Evolutionary conservation across 2,888 invertebrate genomes (phyloP).

Genomic region (Cosmia trapezina): DNA sequence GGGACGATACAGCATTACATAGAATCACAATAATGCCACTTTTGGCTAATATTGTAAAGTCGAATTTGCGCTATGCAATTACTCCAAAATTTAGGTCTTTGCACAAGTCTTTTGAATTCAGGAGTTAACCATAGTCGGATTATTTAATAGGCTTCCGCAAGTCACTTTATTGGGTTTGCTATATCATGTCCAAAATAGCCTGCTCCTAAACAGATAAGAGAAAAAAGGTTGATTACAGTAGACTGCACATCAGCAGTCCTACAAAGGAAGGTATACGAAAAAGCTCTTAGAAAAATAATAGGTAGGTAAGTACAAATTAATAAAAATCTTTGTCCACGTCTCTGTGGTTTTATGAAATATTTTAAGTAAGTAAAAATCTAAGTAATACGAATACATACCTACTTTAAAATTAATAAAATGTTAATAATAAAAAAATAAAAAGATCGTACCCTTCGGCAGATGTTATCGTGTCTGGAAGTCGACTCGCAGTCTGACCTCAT

Average conservation of each 20-base stretch:
- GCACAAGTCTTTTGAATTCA: conserved; percentile 17
- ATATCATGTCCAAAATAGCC: conserved; percentile 37
- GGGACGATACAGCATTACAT: not conserved
- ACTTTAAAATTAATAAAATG: conserved; percentile 4
- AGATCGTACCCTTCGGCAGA: conserved; percentile 47
- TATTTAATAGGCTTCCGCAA: conserved; percentile 1
- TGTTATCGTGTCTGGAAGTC: conserved; percentile 21
- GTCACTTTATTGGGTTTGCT: conserved; percentile 25
- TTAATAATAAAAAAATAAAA: conserved; percentile 27
- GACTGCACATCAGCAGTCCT: conserved; percentile 6
- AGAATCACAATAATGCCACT: not conserved
- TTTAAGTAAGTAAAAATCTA: conserved; percentile 34
- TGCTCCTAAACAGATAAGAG: conserved; percentile 57
- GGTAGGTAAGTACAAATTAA: not conserved
- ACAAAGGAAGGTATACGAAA: conserved; percentile 14
- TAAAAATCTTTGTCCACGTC: conserved; percentile 21
- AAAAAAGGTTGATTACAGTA: conserved; percentile 42
- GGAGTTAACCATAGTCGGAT: conserved; percentile 2
- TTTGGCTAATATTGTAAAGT: conserved; percentile 10
- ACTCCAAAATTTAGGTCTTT: conserved; percentile 15
- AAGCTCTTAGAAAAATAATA: conserved; percentile 27
- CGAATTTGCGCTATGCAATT: conserved; percentile 9
- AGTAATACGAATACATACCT: no score
- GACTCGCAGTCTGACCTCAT: conserved; percentile 40
- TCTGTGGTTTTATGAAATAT: conserved; percentile 5